Conservation (phyloP, 2,113 vertebrate species). For the Pipa parva region DNA sequence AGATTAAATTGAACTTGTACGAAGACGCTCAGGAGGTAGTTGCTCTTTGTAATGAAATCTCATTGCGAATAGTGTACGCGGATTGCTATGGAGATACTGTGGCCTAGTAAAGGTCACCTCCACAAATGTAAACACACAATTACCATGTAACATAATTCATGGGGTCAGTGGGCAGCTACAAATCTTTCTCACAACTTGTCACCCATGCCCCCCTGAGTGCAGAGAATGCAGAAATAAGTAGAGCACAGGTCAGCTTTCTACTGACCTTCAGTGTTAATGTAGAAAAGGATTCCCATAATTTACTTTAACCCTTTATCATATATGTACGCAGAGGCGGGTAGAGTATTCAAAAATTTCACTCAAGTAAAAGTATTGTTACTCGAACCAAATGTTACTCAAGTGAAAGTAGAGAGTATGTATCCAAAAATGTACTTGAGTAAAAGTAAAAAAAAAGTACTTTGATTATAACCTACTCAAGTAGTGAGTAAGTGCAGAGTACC, state of each 20-base stretch:
- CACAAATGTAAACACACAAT: slow-evolving; percentile 36
- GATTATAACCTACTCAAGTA: no score
- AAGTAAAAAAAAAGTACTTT: no score
- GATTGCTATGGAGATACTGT: slow-evolving; percentile 23
- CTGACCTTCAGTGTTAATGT: neutral
- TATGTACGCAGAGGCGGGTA: no score
- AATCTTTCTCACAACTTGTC: slow-evolving; percentile 11
- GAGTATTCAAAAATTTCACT: no score
- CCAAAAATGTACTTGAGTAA: no score
- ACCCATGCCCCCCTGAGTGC: slow-evolving; percentile 5
- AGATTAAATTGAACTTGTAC: slow-evolving; percentile 17
- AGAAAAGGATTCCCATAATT: slow-evolving; percentile 3
- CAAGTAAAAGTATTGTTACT: no score
- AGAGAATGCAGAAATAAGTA: slow-evolving; percentile 3
- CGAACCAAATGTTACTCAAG: no score
- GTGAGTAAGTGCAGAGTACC: no score
- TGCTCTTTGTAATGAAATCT: slow-evolving; percentile 18
- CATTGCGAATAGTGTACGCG: slow-evolving; percentile 15
- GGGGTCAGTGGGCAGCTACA: slow-evolving; percentile 28
- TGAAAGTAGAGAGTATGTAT: no score
- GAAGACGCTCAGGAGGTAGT: slow-evolving; percentile 13
- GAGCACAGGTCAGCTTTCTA: slow-evolving; percentile 4
- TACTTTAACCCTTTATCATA: slow-evolving; percentile 1
- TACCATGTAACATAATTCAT: slow-evolving; percentile 39
- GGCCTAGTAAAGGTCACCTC: slow-evolving; percentile 20